Evolutionary conservation across 2,113 vertebrate genomes (phyloP).

Genomic region (Trochalopteron elliotii): DNA sequence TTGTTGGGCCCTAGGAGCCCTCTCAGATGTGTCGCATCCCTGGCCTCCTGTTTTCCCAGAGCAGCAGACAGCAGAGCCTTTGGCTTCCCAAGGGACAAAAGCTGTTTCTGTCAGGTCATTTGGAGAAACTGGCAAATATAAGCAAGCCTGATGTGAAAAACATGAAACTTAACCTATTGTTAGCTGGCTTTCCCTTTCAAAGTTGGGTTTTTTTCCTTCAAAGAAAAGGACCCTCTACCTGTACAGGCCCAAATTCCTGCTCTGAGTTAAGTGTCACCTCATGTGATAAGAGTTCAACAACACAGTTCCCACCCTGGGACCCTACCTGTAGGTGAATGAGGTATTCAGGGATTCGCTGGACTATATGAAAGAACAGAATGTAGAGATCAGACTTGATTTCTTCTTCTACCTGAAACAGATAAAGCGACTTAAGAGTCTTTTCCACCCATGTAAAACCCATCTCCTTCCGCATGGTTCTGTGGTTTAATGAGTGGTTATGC

Average conservation of each 20-base stretch:
- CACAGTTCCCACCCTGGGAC: not conserved
- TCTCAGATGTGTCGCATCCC: not conserved
- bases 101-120: not conserved
- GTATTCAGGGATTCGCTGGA: conserved; percentile 94
- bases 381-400: conserved; percentile 90
- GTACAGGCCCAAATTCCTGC: not conserved
- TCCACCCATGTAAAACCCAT: not conserved
- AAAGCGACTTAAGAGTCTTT: conserved; percentile 9
- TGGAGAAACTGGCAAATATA: not conserved
- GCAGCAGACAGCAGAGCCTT: not conserved
- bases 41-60: not conserved
- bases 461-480: not conserved
- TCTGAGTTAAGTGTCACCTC: not conserved
- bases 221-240: not conserved
- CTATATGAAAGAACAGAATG: conserved; percentile 91
- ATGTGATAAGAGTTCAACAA: not conserved
- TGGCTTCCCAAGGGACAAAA: not conserved
- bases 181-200: not conserved
- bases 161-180: not conserved
- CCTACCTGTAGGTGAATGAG: conserved; percentile 90
- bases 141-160: not conserved
- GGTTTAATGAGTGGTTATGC: not conserved
- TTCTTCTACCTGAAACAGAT: conserved; percentile 79
- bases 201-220: not conserved
- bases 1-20: not conserved